Base-by-base conservation (phyloP, 2,113 vertebrate species). In the Psammodynastes pulverulentus region DNA sequence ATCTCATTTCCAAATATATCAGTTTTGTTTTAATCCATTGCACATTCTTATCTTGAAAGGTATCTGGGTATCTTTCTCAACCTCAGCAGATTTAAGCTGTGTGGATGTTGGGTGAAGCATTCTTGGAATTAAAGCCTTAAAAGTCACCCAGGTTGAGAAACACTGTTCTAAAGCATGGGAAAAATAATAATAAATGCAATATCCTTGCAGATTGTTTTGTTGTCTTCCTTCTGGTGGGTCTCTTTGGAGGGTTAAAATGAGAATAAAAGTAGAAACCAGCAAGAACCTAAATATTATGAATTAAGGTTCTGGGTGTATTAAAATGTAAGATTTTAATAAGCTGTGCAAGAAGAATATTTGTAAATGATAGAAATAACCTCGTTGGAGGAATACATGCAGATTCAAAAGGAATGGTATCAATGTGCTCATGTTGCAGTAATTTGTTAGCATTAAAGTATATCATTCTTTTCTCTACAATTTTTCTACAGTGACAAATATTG, bases 401-500 rank as follows among this genome's bases (percentile, higher is more conserved):
- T 79, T 43, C 72, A 39, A 39, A 39, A 17, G 67, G 17, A 79
- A 79, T 79, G 19, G 67, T 39, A 39, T 79, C n/a, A 19, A 39
- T 8, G 17, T 39, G 46, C 84, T 86, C 43, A 24, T 49, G 23
- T 86, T 86, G 29, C 6, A 49, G 26, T 15, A 86, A 51, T 29
- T 49, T 26, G 26, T 29, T 49, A 86, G 26, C 15, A 3, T 51
- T 94, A 87, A 49, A 13, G 90, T 10, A 12, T 62, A 26, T 4
- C 3, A 5, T 53, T 79, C 19, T 21, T n/a, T 89, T 29, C 21
- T 84, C 3, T 45, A 88, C 39, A 3, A 15, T 34, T 67, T 34
- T 92, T 29, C 23, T 93, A 10, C 43, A 88, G 90, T 90, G 2
- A 26, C 92, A 34, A 94, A 88, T 87, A 94, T 86, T 2, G 9